These are phyloP conservation scores for Tridacna gigas DNA, from an alignment of 2,888 invertebrate species.

Conservation along the genomic window DNA sequence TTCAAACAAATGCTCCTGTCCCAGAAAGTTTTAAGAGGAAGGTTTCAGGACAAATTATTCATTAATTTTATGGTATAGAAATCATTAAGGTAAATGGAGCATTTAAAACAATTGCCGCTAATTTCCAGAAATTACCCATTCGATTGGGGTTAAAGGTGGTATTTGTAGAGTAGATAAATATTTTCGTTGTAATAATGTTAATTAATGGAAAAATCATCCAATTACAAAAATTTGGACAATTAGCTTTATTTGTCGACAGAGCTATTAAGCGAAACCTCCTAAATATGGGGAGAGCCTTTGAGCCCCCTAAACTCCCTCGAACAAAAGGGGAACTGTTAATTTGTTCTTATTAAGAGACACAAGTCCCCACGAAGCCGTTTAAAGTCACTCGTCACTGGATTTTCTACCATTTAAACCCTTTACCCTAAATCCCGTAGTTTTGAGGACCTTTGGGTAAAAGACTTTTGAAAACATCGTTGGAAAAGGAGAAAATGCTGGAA, in stretches of 20 bases:
- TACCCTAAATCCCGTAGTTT: background rate
- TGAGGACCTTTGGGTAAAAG: background rate
- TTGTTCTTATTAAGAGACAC: constrained; percentile 15
- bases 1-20: no score
- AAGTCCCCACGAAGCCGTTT: constrained; percentile 19
- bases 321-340: constrained; percentile 30
- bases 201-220: no score
- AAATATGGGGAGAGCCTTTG: constrained; percentile 8
- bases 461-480: background rate
- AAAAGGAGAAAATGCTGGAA: background rate
- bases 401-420: constrained; percentile 31
- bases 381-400: constrained; percentile 55
- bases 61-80: no score
- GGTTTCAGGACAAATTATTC: no score
- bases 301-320: constrained; percentile 2
- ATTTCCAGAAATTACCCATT: no score
- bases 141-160: no score
- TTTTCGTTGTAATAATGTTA: no score
- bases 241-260: constrained; percentile 14
- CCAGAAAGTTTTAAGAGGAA: no score
- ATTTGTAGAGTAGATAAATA: background rate
- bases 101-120: no score
- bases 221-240: constrained; percentile 10
- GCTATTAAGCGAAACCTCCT: constrained; percentile 8
- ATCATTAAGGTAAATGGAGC: no score